Conservation (phyloP, 2,113 vertebrate species). For the Hippocampus mohnikei region DNA sequence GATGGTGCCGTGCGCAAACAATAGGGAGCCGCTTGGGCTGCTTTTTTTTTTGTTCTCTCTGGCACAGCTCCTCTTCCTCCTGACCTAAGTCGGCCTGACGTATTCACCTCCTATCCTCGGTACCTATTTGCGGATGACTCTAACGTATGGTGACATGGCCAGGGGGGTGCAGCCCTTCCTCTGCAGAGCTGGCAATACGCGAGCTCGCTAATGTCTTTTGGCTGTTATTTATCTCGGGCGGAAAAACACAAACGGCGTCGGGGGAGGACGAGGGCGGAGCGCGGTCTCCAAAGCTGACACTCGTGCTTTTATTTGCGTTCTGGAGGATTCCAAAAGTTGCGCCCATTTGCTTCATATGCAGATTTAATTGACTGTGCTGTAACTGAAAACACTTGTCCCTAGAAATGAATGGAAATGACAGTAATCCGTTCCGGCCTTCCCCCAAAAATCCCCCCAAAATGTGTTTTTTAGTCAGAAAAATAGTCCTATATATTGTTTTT, state of each 20-base stretch:
- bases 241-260: constrained; percentile 16
- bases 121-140: constrained; percentile 70
- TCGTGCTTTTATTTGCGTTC: neutral
- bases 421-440: too few species aligned
- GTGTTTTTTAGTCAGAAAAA: too few species aligned
- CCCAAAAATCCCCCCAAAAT: too few species aligned
- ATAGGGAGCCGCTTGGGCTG: constrained; percentile 44
- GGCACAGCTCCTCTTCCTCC: constrained; percentile 54
- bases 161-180: constrained; percentile 60
- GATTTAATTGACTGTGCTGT: neutral
- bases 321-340: constrained; percentile 1
- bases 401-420: neutral
- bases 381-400: neutral
- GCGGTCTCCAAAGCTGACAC: constrained; percentile 12
- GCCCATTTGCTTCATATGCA: neutral
- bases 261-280: constrained; percentile 1
- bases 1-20: constrained; percentile 11
- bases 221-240: constrained; percentile 53
- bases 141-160: constrained; percentile 70
- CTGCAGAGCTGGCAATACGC: constrained; percentile 58
- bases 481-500: too few species aligned
- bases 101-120: constrained; percentile 62
- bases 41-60: constrained; percentile 43
- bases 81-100: constrained; percentile 67
- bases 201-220: constrained; percentile 55